phyloP scores from a whole-genome alignment of 2,888 invertebrate genomes.

The Ommatoiulus sabulosus region DNA sequence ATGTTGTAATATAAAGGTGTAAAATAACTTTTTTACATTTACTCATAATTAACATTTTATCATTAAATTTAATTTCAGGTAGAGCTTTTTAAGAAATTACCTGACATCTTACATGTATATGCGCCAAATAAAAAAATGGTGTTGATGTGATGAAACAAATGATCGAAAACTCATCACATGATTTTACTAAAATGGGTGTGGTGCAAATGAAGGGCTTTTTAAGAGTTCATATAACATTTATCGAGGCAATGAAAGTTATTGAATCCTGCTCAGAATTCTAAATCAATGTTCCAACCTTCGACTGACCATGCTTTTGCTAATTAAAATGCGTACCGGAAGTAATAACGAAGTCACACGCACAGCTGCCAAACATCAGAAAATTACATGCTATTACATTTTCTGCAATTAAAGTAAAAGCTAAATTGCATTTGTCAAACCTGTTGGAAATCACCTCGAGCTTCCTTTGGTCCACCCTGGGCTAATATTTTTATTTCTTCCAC shows the following conservation, averaged over 20 bases:
- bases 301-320: neutral
- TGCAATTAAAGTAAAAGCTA: slow-evolving; percentile 13
- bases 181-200: neutral
- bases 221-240: neutral
- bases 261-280: neutral
- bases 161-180: neutral
- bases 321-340: slow-evolving; percentile 29
- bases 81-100: no score
- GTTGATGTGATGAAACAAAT: neutral
- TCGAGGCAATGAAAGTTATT: neutral
- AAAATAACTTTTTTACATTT: no score
- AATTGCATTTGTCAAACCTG: neutral
- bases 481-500: neutral
- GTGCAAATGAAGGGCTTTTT: neutral
- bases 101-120: no score
- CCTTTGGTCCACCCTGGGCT: neutral
- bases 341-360: slow-evolving; percentile 20
- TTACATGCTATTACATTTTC: slow-evolving; percentile 25
- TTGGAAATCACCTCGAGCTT: neutral
- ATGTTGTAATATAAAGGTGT: no score
- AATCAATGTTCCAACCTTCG: neutral
- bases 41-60: no score
- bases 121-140: no score
- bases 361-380: neutral
- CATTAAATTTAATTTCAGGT: no score